Evolutionary conservation across 2,113 vertebrate genomes (phyloP).

Genomic region (Thalassoma bifasciatum): DNA sequence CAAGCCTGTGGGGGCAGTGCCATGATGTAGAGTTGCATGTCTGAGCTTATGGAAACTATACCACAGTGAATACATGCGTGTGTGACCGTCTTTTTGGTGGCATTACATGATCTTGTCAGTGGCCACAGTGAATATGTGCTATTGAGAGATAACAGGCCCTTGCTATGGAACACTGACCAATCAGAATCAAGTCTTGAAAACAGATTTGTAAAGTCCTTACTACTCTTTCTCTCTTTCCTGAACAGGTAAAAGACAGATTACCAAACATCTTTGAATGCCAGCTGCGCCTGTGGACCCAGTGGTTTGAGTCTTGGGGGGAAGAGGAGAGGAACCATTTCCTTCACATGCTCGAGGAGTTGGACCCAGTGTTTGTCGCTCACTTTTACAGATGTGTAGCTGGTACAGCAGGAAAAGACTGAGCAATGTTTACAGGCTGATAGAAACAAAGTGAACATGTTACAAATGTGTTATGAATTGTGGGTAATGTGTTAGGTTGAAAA

Average conservation of each 20-base stretch:
- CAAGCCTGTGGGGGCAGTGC: too few species aligned
- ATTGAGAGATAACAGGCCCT: too few species aligned
- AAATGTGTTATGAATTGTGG: background rate
- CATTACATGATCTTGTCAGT: too few species aligned
- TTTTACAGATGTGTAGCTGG: conserved; percentile 87
- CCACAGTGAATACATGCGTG: too few species aligned
- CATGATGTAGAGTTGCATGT: too few species aligned
- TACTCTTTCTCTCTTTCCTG: background rate
- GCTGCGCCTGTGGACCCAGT: conserved; percentile 91
- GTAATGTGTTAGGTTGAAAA: background rate
- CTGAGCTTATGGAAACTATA: too few species aligned
- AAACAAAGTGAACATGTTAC: background rate
- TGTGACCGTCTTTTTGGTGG: too few species aligned
- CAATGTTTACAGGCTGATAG: background rate
- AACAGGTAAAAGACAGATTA: conserved; percentile 83
- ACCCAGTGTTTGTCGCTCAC: conserved; percentile 85
- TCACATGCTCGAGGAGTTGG: conserved; percentile 84
- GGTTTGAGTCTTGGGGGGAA: conserved; percentile 91
- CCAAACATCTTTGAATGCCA: conserved; percentile 93
- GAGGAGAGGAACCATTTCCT: conserved; percentile 90
- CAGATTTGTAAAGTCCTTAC: too few species aligned
- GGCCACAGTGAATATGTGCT: too few species aligned
- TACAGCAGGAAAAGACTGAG: conserved; percentile 85
- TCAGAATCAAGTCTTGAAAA: too few species aligned
- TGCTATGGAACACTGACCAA: too few species aligned